Evolutionary conservation across 2,113 vertebrate genomes (phyloP).

Genomic region (Eonycteris spelaea): DNA sequence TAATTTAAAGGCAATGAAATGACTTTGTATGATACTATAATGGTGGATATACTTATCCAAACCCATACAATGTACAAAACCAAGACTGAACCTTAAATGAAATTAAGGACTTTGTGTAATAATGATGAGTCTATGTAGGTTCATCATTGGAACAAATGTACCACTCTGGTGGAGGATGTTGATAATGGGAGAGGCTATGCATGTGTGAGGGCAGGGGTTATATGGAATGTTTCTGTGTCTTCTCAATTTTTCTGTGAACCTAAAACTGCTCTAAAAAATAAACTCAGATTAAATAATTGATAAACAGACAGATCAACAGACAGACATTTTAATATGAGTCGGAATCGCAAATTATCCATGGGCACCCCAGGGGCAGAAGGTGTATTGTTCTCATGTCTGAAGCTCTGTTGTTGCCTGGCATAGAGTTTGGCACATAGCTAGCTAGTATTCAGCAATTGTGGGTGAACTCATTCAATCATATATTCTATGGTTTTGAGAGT

Average conservation of each 20-base stretch:
- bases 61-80: neutral
- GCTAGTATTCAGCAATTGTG: neutral
- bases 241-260: neutral
- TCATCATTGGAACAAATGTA: neutral
- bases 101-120: neutral
- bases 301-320: neutral
- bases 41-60: neutral
- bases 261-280: neutral
- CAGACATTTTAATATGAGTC: neutral
- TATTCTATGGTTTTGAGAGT: neutral
- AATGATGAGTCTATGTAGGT: neutral
- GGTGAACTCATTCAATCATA: neutral
- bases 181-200: neutral
- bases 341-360: neutral
- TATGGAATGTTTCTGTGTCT: neutral
- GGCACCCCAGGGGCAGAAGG: neutral
- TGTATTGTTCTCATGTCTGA: neutral
- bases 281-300: neutral
- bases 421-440: neutral
- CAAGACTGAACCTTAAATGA: neutral
- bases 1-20: neutral
- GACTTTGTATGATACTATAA: neutral
- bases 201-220: neutral
- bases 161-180: neutral
- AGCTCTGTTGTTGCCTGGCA: neutral